Percentiles rank a stretch among this genome's conserved stretches.
Conservation (phyloP, 2,888 invertebrate species). For the Volucella zonaria region DNA sequence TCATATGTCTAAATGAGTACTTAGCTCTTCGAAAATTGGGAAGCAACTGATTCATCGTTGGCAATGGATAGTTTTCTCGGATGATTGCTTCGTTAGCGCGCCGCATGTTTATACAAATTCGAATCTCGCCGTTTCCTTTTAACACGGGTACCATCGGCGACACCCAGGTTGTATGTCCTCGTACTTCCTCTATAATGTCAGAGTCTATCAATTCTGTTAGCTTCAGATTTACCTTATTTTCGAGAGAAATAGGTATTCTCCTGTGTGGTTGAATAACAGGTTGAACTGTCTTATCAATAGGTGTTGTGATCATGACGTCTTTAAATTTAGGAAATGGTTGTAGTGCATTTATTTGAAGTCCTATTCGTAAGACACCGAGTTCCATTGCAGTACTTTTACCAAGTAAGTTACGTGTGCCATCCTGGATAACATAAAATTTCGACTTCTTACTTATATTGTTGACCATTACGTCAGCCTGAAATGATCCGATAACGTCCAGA, state of each 20-base stretch:
- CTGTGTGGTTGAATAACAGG: background rate
- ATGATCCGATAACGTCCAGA: too few species aligned
- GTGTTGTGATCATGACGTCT: background rate
- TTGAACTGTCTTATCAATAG: background rate
- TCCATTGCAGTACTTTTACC: too few species aligned
- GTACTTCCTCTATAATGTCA: too few species aligned
- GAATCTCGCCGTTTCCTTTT: conserved; percentile 13
- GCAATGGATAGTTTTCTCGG: conserved; percentile 28
- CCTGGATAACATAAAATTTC: background rate
- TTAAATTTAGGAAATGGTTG: conserved; percentile 4
- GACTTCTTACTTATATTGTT: too few species aligned
- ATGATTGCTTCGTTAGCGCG: conserved; percentile 12
- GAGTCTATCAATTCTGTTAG: background rate
- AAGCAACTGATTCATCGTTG: conserved; percentile 20
- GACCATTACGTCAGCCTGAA: too few species aligned
- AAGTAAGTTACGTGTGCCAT: too few species aligned
- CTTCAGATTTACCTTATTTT: background rate
- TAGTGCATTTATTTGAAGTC: too few species aligned
- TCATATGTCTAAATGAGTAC: conserved; percentile 77
- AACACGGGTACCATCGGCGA: background rate
- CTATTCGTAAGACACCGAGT: too few species aligned
- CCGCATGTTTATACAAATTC: conserved; percentile 10
- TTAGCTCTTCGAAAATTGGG: conserved; percentile 46
- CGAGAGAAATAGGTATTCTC: background rate
- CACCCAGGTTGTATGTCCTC: too few species aligned